A percentile compares a stretch with the other conserved stretches of the same genome.
These are phyloP conservation scores for Portevinia maculata DNA, from an alignment of 2,888 invertebrate genomes.

Conservation along the genomic window DNA sequence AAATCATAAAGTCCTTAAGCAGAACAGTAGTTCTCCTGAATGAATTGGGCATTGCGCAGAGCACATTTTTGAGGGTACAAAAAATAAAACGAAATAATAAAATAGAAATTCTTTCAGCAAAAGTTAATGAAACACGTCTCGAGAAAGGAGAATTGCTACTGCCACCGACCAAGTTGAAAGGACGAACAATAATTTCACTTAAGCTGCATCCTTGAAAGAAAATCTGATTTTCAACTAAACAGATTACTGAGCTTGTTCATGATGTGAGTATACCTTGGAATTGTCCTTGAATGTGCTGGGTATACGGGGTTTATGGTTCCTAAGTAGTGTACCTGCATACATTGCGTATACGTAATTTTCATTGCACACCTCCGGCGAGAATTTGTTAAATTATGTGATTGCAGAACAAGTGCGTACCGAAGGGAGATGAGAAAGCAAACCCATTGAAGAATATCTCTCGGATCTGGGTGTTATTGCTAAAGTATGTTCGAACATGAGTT, in stretches of 20 bases:
- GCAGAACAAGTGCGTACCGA: conserved; percentile 45
- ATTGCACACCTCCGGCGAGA: conserved; percentile 33
- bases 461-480: conserved; percentile 39
- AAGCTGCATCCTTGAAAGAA: conserved; percentile 25
- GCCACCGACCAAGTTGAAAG: conserved; percentile 4
- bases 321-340: conserved; percentile 3
- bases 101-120: conserved; percentile 19
- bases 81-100: conserved; percentile 4
- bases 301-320: background rate
- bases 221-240: conserved; percentile 63
- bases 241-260: conserved; percentile 47
- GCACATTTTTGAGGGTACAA: background rate
- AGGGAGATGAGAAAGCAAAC: background rate
- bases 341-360: conserved; percentile 38
- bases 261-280: conserved; percentile 39
- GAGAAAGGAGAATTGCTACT: conserved; percentile 42
- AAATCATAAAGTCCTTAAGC: conserved; percentile 65
- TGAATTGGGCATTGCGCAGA: conserved; percentile 9
- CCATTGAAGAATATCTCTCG: conserved; percentile 7
- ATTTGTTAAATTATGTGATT: conserved; percentile 57
- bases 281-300: background rate
- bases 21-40: conserved; percentile 12
- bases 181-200: conserved; percentile 31
- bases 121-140: conserved; percentile 66
- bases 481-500: conserved; percentile 59